Conservation (phyloP, 1,140 invertebrate species). For the Potamilus streckersoni region DNA sequence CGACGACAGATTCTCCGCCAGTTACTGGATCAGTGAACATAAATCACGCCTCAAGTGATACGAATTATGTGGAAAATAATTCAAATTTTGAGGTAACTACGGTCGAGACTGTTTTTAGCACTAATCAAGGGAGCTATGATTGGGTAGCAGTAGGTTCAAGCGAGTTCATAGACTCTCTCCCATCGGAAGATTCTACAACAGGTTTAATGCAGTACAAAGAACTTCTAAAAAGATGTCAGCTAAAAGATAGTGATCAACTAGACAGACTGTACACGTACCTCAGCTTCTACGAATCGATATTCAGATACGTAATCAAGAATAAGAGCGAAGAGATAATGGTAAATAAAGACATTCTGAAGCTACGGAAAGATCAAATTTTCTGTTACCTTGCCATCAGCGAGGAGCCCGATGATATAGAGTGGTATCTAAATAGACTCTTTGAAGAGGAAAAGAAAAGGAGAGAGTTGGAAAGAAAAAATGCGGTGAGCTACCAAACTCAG, state of each 20-base stretch:
- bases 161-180: background rate
- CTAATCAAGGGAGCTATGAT: background rate
- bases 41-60: too few species aligned
- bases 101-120: background rate
- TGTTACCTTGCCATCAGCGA: slow-evolving; percentile 28
- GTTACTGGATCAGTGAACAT: too few species aligned
- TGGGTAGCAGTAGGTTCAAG: too few species aligned
- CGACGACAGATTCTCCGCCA: background rate
- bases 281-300: slow-evolving; percentile 31
- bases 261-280: slow-evolving; percentile 31
- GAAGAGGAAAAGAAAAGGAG: slow-evolving; percentile 23
- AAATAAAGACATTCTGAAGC: slow-evolving; percentile 20
- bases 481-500: slow-evolving; percentile 1
- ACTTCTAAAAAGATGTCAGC: slow-evolving; percentile 24
- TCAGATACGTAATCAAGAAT: slow-evolving; percentile 29
- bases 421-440: slow-evolving; percentile 24
- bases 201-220: slow-evolving; percentile 24
- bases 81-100: too few species aligned
- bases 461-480: slow-evolving; percentile 23
- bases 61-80: too few species aligned
- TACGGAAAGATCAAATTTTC: slow-evolving; percentile 22
- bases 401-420: slow-evolving; percentile 28
- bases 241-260: slow-evolving; percentile 14
- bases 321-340: slow-evolving; percentile 26
- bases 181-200: slow-evolving; percentile 25